Evolutionary conservation across 1,140 invertebrate species (phyloP), one percentile per base, ranked within the genome.

Genomic region (Callitettix versicolor): DNA sequence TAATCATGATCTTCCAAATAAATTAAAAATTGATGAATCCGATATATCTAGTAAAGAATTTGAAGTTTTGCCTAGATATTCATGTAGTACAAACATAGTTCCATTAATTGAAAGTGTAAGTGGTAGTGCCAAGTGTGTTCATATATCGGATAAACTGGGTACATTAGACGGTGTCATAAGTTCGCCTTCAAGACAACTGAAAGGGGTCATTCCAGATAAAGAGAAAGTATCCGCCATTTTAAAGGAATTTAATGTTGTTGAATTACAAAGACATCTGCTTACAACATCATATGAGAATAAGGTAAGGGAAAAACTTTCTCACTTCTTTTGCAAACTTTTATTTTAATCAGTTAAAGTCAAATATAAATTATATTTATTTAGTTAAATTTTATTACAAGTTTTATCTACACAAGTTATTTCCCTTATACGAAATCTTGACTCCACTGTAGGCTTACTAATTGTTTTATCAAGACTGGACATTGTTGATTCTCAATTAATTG

Each of bases 211-310:
- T 34, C 66, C 68, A n/a, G 64, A 67, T 54, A 63, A 62, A 20
- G 79, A 76, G 56, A 86, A 88, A 69, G 82, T 91, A 63, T 77
- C 83, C 58, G 85, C 86, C 64, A 91, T 92, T 68, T 74, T 92
- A 40, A 75, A 79, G 47, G 87, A 91, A 73, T 80, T 79, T 38
- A 86, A 87, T 71, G 81, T 85, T 3, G 67, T 90, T 24, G 85
- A 90, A 69, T 74, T 92, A 57, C 86, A 88, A 68, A 78, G 87
- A 51, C 87, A 91, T 72, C 74, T 92, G 18, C 79, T 92, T 55
- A 84, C 80, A 6, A 79, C 85, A 54, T 85, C 85, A 64, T 85
- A 88, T 66, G 82, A 89, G 67, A 88, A 90, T 76, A 83, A 91
- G 80, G 87, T 89, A 63, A 67, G 66, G 9, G 9, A 4, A 30